Conservation (phyloP, 2,113 vertebrate genomes). For the Etia nguti region DNA sequence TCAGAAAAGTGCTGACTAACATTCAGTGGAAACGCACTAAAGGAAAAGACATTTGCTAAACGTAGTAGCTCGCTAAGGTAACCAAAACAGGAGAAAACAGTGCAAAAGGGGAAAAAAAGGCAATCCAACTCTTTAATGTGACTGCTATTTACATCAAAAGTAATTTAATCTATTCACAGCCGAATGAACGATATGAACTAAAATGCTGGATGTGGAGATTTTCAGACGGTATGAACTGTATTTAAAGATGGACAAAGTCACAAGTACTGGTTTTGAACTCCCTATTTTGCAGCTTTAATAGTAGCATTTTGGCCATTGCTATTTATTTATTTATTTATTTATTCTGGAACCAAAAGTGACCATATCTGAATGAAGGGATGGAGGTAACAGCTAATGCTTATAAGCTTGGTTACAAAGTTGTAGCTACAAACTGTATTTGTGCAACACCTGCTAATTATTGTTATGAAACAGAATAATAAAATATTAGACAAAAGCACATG, state of each 20-base stretch:
- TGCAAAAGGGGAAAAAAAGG: not conserved
- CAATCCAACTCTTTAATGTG: not conserved
- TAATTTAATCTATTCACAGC: not conserved
- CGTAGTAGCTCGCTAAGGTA: not conserved
- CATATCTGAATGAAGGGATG: not conserved
- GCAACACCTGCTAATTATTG: not conserved
- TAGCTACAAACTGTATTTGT: not conserved
- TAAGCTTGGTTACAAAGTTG: not conserved
- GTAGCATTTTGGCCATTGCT: not conserved
- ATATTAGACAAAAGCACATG: not conserved
- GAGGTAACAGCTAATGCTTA: not conserved
- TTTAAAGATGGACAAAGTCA: not conserved
- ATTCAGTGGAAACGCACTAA: not conserved
- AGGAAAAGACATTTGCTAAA: not conserved
- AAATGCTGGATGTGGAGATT: not conserved
- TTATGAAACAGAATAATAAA: not conserved
- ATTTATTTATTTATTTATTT: not conserved
- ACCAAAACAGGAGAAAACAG: not conserved
- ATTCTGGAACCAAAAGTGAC: not conserved
- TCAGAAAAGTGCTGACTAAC: not conserved
- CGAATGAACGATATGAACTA: not conserved
- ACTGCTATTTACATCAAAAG: not conserved
- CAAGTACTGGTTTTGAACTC: not conserved
- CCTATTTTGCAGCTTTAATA: not conserved
- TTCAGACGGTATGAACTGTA: not conserved